Base-by-base conservation (phyloP, 2,888 invertebrate genomes). In the Papilio elwesi region DNA sequence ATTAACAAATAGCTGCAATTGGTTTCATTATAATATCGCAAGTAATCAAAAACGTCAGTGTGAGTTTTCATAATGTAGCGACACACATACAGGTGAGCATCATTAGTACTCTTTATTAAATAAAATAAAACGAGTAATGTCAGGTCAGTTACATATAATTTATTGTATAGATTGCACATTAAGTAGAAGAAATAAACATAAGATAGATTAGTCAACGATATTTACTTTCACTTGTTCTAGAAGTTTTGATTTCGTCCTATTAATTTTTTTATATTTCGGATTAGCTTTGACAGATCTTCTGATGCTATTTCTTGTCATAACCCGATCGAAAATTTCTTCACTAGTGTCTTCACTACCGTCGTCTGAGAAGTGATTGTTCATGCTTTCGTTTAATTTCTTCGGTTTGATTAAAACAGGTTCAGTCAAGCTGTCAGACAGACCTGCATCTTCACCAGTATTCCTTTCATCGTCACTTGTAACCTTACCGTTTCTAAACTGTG, bases 221-320 rank as follows among this genome's bases (percentile, higher is more conserved):
- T 92, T 93, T 0, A 90, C 85, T 87, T 93, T 93, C 1, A 93
- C 89, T 76, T 93, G 93, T 74, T 92, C 93, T 65, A 93, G 76
- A 43, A 93, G 84, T 78, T 93, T 93, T 0, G 93, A 92, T 84
- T 93, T 93, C 55, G 85, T 85, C 80, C 93, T 83, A 80, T 87
- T 93, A 63, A 93, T 93, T 82, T 93, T 93, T 78, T 93, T 93
- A 77, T 93, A 93, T 77, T 93, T 93, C n/a, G 93, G 93, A 77
- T 93, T 93, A 0, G 91, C 91, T 85, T 93, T 93, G 2, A 93
- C 90, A 1, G 93, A 93, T 79, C 90, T 82, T 80, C 93, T 84
- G 15, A 92, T 83, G 75, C 93, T 93, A 75, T 88, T 93, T 79
- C 93, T 88, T 0, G 89, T 87, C 93, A 93, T 93, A 0, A 93